phyloP scores from a whole-genome alignment of 2,888 invertebrate species.

The Pharmacophagus antenor region DNA sequence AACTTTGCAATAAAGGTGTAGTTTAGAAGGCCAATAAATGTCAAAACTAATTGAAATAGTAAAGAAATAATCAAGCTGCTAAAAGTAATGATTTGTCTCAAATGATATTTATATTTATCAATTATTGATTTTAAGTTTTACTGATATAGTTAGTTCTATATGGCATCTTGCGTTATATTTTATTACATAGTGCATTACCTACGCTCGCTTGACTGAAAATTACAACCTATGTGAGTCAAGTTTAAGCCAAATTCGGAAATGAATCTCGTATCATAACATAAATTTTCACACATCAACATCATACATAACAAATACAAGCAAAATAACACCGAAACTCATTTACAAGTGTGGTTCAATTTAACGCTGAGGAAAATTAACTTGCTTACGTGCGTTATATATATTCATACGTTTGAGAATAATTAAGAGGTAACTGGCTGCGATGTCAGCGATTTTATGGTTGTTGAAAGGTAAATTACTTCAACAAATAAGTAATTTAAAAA shows the following conservation, averaged over 20 bases:
- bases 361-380: conserved; percentile 57
- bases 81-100: no score
- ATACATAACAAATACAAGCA: conserved; percentile 34
- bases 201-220: no score
- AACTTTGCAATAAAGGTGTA: no score
- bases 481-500: not conserved
- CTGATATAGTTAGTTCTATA: no score
- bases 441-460: conserved; percentile 45
- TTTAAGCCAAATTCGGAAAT: not conserved
- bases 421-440: conserved; percentile 56
- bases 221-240: no score
- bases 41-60: no score
- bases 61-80: no score
- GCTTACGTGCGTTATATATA: conserved; percentile 55
- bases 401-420: conserved; percentile 62
- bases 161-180: no score
- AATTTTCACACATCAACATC: conserved; percentile 25
- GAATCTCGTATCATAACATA: not conserved
- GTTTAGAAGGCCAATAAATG: no score
- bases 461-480: conserved; percentile 10
- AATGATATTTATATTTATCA: no score
- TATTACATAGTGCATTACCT: no score
- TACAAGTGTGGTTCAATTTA: conserved; percentile 50
- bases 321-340: conserved; percentile 45
- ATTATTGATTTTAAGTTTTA: no score